Evolutionary conservation across 2,888 invertebrate genomes (phyloP), one percentile per base, ranked within the genome.

Genomic region (Acronicta alni): DNA sequence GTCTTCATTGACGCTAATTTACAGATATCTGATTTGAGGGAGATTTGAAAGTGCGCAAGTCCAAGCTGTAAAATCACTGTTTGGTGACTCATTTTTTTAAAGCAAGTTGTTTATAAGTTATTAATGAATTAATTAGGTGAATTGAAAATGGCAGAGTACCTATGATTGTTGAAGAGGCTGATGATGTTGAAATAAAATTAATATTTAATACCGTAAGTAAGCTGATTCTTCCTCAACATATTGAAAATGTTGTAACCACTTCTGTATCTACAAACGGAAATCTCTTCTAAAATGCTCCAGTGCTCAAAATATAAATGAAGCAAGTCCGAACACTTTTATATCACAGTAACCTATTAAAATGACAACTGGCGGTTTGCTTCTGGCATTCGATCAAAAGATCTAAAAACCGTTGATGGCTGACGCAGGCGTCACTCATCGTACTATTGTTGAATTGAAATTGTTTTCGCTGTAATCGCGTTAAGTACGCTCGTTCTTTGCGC

Each of bases 311-410:
- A 58, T 41, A 57, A 56, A 58, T 55, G 47, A 66, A 57, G 37
- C 39, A 45, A 37, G 38, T 43, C 58, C 47, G n/a, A 57, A 55
- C 55, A 59, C 63, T 69, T 72, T 67, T 69, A 72, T 69, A 72
- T 79, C 58, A 67, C 71, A 53, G 76, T 77, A 77, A 81, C 77
- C 81, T 79, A 87, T 84, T 81, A 84, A 79, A 81, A 74, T 72
- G 79, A 80, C 82, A 79, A 66, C 65, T 20, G 64, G 80, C 72
- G 76, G 84, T 77, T 80, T 74, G 70, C 63, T 66, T 60, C 82
- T 89, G 89, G 88, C 89, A 86, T 83, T 83, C 72, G 86, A 88
- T 89, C 88, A 89, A 89, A 67, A 86, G 83, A 83, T 83, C 77
- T 83, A 79, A 85, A 85, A 83, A 57, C 76, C 59, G 76, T 81